Evolutionary conservation across 2,113 vertebrate species (phyloP).

Genomic region (Pygoscelis antarcticus): DNA sequence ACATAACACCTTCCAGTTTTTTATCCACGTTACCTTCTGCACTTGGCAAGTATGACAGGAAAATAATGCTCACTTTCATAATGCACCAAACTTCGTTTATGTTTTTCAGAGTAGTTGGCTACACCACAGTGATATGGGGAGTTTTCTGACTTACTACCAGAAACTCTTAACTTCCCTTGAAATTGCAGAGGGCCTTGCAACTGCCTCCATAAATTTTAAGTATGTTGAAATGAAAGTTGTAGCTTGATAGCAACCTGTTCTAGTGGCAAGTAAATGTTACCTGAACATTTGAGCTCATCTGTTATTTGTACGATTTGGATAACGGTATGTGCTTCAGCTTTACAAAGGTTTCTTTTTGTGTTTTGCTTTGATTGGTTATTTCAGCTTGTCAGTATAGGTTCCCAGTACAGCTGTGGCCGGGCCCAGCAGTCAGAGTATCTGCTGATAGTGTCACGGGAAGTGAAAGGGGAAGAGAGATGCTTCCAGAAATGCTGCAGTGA

Average conservation of each 20-base stretch:
- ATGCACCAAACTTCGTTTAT: neutral
- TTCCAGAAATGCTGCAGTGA: constrained; percentile 88
- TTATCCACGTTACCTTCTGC: neutral
- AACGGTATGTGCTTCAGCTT: constrained; percentile 36
- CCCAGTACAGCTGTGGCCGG: constrained; percentile 82
- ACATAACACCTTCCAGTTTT: neutral
- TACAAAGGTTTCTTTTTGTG: constrained; percentile 64
- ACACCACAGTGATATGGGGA: neutral
- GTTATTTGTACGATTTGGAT: constrained; percentile 25
- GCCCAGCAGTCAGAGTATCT: constrained; percentile 94
- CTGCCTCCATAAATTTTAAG: neutral
- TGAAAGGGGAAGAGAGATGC: constrained; percentile 90
- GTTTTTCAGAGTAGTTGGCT: neutral
- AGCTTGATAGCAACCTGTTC: neutral
- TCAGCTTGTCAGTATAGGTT: constrained; percentile 94
- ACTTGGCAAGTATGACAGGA: neutral
- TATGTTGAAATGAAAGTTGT: neutral
- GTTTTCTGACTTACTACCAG: neutral
- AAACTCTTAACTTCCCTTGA: neutral
- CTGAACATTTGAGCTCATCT: neutral
- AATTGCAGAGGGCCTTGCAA: neutral
- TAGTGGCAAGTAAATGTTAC: neutral
- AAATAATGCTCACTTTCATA: neutral
- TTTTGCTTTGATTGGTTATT: constrained; percentile 84
- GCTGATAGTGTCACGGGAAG: constrained; percentile 94